A percentile compares a stretch with the other conserved stretches of the same genome.
Conservation (phyloP, 2,888 invertebrate species). For the Parnassius apollo region DNA sequence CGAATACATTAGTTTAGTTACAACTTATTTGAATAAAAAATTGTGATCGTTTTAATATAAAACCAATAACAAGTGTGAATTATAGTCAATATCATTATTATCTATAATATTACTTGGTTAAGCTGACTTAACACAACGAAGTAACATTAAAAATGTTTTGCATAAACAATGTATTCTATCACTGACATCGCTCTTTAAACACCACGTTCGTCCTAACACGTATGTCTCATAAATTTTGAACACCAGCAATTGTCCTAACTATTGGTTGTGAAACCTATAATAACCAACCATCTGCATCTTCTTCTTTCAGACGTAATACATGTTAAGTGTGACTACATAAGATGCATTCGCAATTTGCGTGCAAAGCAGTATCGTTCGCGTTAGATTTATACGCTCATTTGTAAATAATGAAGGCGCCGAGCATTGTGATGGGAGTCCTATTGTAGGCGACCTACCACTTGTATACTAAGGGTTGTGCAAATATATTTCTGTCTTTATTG, state of each 20-base stretch:
- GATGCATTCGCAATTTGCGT: conserved; percentile 46
- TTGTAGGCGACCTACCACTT: conserved; percentile 67
- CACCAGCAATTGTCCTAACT: conserved; percentile 33
- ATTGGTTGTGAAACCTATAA: conserved; percentile 30
- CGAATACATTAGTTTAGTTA: no score
- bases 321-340: conserved; percentile 26
- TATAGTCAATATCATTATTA: no score
- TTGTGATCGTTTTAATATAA: no score
- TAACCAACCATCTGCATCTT: conserved; percentile 12
- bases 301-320: conserved; percentile 8
- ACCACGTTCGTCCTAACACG: conserved; percentile 39
- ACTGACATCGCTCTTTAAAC: conserved; percentile 29
- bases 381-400: conserved; percentile 75
- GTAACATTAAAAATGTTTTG: conserved; percentile 10
- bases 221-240: conserved; percentile 51
- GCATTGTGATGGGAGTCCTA: conserved; percentile 71
- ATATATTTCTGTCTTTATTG: not conserved
- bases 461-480: conserved; percentile 56
- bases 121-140: conserved; percentile 14
- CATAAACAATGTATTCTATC: conserved; percentile 24
- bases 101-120: not conserved
- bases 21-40: no score
- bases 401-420: conserved; percentile 78
- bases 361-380: conserved; percentile 56
- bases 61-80: no score